Conservation (phyloP, 2,888 invertebrate genomes). For the Clepsis dumicolana region DNA sequence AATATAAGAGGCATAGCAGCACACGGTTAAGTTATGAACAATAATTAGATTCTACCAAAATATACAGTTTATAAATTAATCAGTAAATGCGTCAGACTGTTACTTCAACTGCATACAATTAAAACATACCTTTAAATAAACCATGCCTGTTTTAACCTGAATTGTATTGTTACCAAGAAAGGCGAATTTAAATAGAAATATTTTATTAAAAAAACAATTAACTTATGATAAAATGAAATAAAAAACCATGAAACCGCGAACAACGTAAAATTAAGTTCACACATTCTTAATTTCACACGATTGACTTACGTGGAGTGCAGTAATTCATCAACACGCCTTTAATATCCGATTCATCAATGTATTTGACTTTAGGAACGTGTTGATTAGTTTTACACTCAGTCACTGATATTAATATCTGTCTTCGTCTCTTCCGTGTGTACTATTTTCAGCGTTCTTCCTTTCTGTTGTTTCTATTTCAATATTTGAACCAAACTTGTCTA, state of each 20-base stretch:
- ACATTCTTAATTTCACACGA: slow-evolving; percentile 29
- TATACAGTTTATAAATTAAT: background rate
- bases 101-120: background rate
- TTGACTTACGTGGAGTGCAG: slow-evolving; percentile 30
- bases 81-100: background rate
- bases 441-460: slow-evolving; percentile 33
- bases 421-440: slow-evolving; percentile 21
- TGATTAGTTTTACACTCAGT: slow-evolving; percentile 33
- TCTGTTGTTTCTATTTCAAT: slow-evolving; percentile 39
- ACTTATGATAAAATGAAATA: slow-evolving; percentile 14
- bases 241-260: slow-evolving; percentile 29
- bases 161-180: background rate
- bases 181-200: background rate
- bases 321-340: slow-evolving; percentile 27
- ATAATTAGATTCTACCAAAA: background rate
- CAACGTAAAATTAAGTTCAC: slow-evolving; percentile 29
- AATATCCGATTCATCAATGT: slow-evolving; percentile 12
- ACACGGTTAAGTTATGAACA: background rate
- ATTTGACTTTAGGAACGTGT: slow-evolving; percentile 29
- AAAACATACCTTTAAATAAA: background rate
- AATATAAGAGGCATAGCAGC: background rate
- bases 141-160: background rate
- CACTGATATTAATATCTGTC: slow-evolving; percentile 18
- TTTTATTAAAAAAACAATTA: background rate
- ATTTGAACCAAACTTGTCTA: slow-evolving; percentile 28